Conservation (phyloP, 2,888 invertebrate species). For the Polyommatus iphigenia region DNA sequence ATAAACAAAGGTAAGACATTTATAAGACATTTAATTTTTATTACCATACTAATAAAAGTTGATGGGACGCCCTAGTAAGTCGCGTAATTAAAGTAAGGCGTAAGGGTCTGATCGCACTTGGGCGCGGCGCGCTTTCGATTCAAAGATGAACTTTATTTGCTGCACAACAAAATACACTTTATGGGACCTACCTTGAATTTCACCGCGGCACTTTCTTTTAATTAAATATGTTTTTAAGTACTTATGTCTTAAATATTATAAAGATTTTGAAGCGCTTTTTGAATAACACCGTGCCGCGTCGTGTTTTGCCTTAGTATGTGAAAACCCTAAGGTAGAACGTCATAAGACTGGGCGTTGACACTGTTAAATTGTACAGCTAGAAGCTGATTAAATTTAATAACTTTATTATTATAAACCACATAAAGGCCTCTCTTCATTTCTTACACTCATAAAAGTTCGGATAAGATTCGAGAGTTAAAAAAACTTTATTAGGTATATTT, state of each 20-base stretch:
- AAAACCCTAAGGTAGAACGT: not conserved
- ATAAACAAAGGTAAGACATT: slow-evolving; percentile 28
- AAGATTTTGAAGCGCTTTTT: no score
- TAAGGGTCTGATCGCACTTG: not conserved
- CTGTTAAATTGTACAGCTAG: not conserved
- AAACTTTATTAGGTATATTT: no score
- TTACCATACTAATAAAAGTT: slow-evolving; percentile 29
- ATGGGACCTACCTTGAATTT: not conserved
- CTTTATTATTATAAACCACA: not conserved
- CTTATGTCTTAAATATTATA: no score
- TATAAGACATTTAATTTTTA: slow-evolving; percentile 30
- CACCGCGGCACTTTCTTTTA: no score
- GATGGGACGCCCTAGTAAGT: slow-evolving; percentile 28
- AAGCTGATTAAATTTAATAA: slow-evolving; percentile 2
- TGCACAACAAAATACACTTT: not conserved
- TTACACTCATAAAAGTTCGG: not conserved
- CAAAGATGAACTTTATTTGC: not conserved
- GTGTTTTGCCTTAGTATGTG: not conserved
- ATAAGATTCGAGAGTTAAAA: not conserved
- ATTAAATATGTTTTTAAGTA: no score
- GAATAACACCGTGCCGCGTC: not conserved
- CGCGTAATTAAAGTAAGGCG: slow-evolving; percentile 27
- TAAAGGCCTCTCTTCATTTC: not conserved
- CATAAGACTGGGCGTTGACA: slow-evolving; percentile 15
- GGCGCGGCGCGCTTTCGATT: not conserved